Conservation (phyloP, 2,888 invertebrate genomes). For the Ichneumoninae sp. region DNA sequence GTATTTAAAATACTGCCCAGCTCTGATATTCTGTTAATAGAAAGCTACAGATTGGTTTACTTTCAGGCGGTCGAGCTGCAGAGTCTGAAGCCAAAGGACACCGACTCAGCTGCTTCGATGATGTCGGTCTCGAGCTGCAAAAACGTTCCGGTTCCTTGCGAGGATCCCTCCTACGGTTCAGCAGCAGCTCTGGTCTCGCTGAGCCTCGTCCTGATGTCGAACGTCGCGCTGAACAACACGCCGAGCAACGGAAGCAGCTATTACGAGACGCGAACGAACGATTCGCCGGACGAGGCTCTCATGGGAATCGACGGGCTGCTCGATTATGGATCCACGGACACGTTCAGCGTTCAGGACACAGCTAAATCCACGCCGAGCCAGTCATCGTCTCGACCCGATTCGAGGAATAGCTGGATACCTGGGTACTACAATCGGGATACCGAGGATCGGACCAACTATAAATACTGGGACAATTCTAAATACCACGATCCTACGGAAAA, state of each 20-base stretch:
- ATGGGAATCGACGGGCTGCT: conserved; percentile 38
- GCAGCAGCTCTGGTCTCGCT: conserved; percentile 83
- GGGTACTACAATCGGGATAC: conserved; percentile 40
- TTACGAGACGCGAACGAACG: conserved; percentile 41
- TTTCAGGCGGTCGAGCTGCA: conserved; percentile 85
- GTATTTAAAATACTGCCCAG: too few species aligned
- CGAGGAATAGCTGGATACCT: conserved; percentile 56
- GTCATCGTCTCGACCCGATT: conserved; percentile 15
- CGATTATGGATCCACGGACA: conserved; percentile 30
- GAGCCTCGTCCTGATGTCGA: conserved; percentile 81
- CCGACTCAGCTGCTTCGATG: conserved; percentile 56
- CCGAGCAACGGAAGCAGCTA: conserved; percentile 28
- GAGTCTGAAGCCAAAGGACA: conserved; percentile 85
- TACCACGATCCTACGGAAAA: conserved; percentile 48
- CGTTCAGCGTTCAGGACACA: neutral
- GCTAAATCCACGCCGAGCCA: neutral
- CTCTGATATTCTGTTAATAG: neutral
- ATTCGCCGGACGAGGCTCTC: conserved; percentile 44
- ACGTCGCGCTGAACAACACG: conserved; percentile 57
- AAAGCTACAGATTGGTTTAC: conserved; percentile 3
- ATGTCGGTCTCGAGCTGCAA: conserved; percentile 67
- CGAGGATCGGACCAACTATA: conserved; percentile 57
- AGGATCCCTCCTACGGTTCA: conserved; percentile 78
- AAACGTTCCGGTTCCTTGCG: conserved; percentile 78
- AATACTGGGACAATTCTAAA: conserved; percentile 58